Conservation (phyloP, 2,113 vertebrate genomes). For the Protobothrops flavoviridis region DNA sequence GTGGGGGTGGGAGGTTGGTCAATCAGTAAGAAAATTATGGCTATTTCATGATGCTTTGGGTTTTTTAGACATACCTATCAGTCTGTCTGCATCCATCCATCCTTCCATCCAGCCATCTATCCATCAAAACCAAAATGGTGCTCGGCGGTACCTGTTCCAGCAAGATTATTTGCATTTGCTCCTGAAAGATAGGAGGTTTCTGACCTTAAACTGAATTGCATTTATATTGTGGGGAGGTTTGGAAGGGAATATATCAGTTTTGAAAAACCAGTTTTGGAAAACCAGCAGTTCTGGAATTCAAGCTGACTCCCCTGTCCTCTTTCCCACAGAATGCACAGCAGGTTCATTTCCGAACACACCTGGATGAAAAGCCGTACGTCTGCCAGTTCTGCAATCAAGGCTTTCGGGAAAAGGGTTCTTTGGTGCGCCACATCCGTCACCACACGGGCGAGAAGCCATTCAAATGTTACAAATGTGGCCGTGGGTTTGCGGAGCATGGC, state of each 20-base stretch:
- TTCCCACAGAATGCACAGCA: conserved; percentile 88
- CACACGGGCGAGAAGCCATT: conserved; percentile 97
- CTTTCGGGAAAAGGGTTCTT: conserved; percentile 93
- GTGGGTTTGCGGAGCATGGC: conserved; percentile 93
- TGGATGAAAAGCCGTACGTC: conserved; percentile 87
- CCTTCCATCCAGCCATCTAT: not conserved
- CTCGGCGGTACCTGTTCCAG: not conserved
- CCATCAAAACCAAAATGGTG: not conserved
- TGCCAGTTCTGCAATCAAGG: conserved; percentile 89
- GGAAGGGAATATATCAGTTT: not conserved
- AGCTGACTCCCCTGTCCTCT: not conserved
- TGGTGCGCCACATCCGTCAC: conserved; percentile 93
- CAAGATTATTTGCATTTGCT: not conserved
- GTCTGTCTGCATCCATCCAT: not conserved
- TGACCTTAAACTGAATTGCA: not conserved
- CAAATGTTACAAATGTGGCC: conserved; percentile 87
- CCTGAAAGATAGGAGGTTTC: not conserved
- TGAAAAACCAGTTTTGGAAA: not conserved
- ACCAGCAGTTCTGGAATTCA: not conserved
- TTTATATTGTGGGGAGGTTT: not conserved
- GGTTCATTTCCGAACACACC: conserved; percentile 92
- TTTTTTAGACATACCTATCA: not conserved
- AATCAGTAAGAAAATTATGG: not conserved
- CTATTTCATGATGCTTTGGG: not conserved
- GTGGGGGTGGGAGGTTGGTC: too few species aligned